Base-by-base conservation (phyloP, 2,888 invertebrate genomes). In the Melieria omissa region DNA sequence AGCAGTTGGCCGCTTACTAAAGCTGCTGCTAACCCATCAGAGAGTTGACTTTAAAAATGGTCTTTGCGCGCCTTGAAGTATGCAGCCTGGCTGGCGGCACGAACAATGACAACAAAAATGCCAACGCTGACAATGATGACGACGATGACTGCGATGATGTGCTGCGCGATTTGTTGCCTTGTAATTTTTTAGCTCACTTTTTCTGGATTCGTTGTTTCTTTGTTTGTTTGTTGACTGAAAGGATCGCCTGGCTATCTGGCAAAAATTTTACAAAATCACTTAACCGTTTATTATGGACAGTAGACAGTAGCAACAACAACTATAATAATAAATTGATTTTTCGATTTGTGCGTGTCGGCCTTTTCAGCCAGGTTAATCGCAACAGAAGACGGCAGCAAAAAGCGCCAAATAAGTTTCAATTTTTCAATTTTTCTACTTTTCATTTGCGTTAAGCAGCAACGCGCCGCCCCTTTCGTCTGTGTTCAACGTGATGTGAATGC, bases 401-500 rank as follows among this genome's bases (percentile, higher is more conserved):
- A 52, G 52, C 42, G 16, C 67, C 44, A 67, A 67, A 61, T 52
- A 52, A 9, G 52, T 67, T 44, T 60, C 44, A 60, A 14, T 46
- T 47, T 12, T 46, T n/a, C 16, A 14, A 47, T 63, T 63, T 63
- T 1, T 12, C n/a, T 16, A 46, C 4, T 47, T 8, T 62, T 12
- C 62, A 62, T 62, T 62, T 62, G 16, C 14, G 62, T 29, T 47
- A 62, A 47, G 62, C 45, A 47, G 47, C n/a, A 2, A 29, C 29
- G 29, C 29, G 29, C 29, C 29, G 29, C 29, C 29, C 29, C 29
- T 29, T 29, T 29, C 29, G 47, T 47, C 45, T 12, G 46, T 47
- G 29, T 47, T 14, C 58, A 67, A 46, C 67, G 67, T 71, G 71
- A 71, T 63, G 66, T 63, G 71, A 67, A 71, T 71, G 49, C 46